These are phyloP conservation scores for Xestoiulus laeticollis DNA, from an alignment of 2,888 invertebrate species.

Conservation along the genomic window DNA sequence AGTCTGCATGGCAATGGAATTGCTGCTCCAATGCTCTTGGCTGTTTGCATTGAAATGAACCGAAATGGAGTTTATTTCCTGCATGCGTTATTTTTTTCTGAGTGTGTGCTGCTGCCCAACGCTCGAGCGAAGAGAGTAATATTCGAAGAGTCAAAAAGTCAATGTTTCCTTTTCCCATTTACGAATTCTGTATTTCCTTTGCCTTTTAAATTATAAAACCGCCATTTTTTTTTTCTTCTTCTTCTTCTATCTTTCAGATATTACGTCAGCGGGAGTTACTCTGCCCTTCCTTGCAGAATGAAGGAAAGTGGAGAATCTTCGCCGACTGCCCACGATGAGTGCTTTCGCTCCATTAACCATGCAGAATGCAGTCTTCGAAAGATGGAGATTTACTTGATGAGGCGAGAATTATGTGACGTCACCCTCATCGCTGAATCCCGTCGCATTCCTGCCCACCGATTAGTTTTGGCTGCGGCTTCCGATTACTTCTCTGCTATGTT, in stretches of 20 bases:
- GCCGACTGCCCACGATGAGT: slow-evolving; percentile 59
- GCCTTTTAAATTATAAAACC: not conserved
- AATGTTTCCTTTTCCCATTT: not conserved
- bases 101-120: not conserved
- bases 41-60: not conserved
- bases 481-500: slow-evolving; percentile 98
- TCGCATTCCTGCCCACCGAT: slow-evolving; percentile 81
- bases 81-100: no score
- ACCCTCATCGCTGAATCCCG: slow-evolving; percentile 78
- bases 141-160: not conserved
- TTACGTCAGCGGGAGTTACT: slow-evolving; percentile 54
- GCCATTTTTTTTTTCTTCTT: not conserved
- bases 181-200: not conserved
- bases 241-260: slow-evolving; percentile 53
- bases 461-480: slow-evolving; percentile 89
- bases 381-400: slow-evolving; percentile 83
- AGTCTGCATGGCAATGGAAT: no score
- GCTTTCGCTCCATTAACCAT: slow-evolving; percentile 70
- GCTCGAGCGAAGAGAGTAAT: not conserved
- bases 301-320: slow-evolving; percentile 53
- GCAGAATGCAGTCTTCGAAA: slow-evolving; percentile 82
- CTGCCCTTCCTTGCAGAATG: slow-evolving; percentile 43
- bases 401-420: slow-evolving; percentile 87
- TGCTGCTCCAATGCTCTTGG: slow-evolving; percentile 6
- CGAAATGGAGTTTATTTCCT: not conserved